Conservation (phyloP, 2,797 vertebrate genomes). For the Sebastes iracundus region DNA sequence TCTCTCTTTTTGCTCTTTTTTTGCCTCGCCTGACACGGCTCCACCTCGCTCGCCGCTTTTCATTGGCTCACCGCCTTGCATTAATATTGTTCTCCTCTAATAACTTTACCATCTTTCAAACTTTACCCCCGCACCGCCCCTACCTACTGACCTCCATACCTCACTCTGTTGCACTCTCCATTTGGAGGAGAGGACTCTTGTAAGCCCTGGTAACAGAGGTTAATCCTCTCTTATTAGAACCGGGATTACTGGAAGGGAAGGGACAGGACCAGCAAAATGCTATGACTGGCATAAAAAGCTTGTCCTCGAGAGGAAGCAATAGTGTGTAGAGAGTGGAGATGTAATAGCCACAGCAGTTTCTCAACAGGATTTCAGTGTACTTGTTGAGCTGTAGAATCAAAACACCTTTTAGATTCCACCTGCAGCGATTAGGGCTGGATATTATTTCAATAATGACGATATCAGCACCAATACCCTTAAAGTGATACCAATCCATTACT, state of each 20-base stretch:
- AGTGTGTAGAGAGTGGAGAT: constrained; percentile 17
- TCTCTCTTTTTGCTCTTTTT: constrained; percentile 2
- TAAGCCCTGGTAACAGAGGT: constrained; percentile 81
- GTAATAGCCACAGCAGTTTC: constrained; percentile 8
- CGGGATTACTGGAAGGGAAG: constrained; percentile 74
- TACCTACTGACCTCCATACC: constrained; percentile 65
- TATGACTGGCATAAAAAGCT: constrained; percentile 51
- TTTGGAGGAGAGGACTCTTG: constrained; percentile 73
- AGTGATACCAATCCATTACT: no score
- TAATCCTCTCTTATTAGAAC: constrained; percentile 84
- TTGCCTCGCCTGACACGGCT: background rate
- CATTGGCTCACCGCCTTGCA: constrained; percentile 32
- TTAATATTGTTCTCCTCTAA: constrained; percentile 66
- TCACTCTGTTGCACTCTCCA: constrained; percentile 66
- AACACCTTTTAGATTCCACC: background rate
- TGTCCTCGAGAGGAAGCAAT: constrained; percentile 41
- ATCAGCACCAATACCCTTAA: background rate
- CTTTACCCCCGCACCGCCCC: constrained; percentile 44
- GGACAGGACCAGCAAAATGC: constrained; percentile 59
- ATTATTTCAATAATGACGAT: background rate
- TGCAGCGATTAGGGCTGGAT: background rate
- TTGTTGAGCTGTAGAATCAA: constrained; percentile 14
- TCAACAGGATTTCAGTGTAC: background rate
- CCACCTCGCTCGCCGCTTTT: constrained; percentile 37
- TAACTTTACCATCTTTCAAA: constrained; percentile 70